Evolutionary conservation across 2,888 invertebrate genomes (phyloP).

Genomic region (Iselma pallidipennis): DNA sequence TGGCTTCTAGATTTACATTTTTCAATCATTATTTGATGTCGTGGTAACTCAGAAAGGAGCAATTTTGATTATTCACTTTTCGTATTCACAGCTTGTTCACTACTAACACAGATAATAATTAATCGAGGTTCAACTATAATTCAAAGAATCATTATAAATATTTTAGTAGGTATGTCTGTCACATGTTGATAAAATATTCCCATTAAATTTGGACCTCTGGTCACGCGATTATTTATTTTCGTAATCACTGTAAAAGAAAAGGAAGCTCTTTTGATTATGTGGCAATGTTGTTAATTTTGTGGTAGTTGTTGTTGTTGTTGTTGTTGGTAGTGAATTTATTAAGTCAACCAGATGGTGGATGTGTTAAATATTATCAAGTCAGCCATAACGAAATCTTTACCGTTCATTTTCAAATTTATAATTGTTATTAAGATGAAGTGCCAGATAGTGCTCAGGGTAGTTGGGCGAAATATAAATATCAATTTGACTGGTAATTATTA

Average conservation of each 20-base stretch:
- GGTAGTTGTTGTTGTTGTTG: background rate
- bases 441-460: conserved; percentile 37
- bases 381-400: conserved; percentile 26
- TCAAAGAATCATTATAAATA: background rate
- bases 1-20: background rate
- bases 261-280: background rate
- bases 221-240: background rate
- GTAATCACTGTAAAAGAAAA: background rate
- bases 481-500: conserved; percentile 49
- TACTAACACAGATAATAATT: no score
- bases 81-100: no score
- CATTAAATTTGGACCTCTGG: background rate
- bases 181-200: background rate
- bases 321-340: conserved; percentile 14
- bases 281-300: background rate
- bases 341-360: conserved; percentile 17
- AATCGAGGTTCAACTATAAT: no score
- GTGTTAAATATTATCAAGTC: conserved; percentile 12
- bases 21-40: no score
- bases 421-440: conserved; percentile 46
- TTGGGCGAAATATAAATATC: conserved; percentile 48
- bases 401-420: conserved; percentile 41
- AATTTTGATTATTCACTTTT: no score
- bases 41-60: no score
- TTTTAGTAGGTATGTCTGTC: background rate